These are phyloP conservation scores for Erinaceus europaeus DNA, from an alignment of 2,113 vertebrate species.

Conservation along the genomic window DNA sequence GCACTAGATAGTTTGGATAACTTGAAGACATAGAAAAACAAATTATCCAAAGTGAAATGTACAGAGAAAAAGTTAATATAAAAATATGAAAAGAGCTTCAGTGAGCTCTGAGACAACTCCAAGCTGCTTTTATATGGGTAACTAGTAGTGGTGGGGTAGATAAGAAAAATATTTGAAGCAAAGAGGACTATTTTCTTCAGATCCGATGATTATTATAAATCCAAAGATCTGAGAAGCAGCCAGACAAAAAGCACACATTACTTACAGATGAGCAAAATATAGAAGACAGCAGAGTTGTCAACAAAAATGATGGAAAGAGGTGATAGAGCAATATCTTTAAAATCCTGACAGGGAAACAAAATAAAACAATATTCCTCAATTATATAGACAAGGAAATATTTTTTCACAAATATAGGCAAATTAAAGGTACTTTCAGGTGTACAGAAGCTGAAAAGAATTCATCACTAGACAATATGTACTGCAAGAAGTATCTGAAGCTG, in stretches of 20 bases:
- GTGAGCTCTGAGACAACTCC: background rate
- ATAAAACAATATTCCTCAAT: background rate
- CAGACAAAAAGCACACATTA: background rate
- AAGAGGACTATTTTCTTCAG: background rate
- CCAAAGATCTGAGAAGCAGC: background rate
- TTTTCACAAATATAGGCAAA: background rate
- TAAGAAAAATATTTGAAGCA: background rate
- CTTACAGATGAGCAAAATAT: background rate
- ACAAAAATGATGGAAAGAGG: background rate
- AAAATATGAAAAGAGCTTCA: background rate
- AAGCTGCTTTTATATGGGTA: background rate
- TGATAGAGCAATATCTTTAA: background rate
- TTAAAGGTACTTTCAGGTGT: background rate
- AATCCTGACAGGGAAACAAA: background rate
- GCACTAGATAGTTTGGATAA: background rate
- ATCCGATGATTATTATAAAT: background rate
- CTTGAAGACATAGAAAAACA: background rate
- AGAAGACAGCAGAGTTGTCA: background rate
- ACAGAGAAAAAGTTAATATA: background rate
- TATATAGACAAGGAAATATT: background rate
- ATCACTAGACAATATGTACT: background rate
- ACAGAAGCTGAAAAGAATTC: background rate
- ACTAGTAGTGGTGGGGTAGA: background rate
- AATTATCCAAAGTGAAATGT: background rate
- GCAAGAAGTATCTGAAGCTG: background rate